phyloP scores from a whole-genome alignment of 2,113 vertebrate species.

The Benitochromis conjunctus region DNA sequence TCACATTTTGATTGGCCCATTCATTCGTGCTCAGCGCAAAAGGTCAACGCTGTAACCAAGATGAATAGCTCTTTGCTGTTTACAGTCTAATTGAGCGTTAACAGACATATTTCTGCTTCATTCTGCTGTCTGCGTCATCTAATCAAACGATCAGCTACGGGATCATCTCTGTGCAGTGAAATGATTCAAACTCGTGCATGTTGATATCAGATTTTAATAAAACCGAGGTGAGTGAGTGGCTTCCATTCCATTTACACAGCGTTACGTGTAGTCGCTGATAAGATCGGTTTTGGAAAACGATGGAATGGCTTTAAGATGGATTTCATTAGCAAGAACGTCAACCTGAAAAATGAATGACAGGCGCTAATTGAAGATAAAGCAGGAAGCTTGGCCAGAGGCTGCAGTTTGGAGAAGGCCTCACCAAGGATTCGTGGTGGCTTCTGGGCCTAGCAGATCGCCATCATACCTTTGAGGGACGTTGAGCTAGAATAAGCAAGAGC shows the following conservation, averaged over 20 bases:
- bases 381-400: background rate
- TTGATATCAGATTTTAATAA: constrained; percentile 7
- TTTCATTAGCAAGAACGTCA: background rate
- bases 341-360: background rate
- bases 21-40: constrained; percentile 32
- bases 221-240: background rate
- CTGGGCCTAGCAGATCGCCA: background rate
- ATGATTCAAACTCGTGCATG: background rate
- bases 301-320: background rate
- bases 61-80: constrained; percentile 34
- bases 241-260: background rate
- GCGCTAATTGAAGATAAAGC: background rate
- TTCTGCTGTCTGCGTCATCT: background rate
- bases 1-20: constrained; percentile 29
- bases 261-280: background rate
- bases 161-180: background rate
- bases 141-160: background rate
- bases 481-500: background rate
- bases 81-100: constrained; percentile 34
- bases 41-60: constrained; percentile 40
- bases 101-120: background rate
- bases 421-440: background rate
- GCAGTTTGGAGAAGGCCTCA: background rate
- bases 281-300: background rate
- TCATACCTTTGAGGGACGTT: background rate